A percentile compares a stretch with the other conserved stretches of the same genome.
phyloP scores from a whole-genome alignment of 2,888 invertebrate species.

The Pseudoips prasinana region DNA sequence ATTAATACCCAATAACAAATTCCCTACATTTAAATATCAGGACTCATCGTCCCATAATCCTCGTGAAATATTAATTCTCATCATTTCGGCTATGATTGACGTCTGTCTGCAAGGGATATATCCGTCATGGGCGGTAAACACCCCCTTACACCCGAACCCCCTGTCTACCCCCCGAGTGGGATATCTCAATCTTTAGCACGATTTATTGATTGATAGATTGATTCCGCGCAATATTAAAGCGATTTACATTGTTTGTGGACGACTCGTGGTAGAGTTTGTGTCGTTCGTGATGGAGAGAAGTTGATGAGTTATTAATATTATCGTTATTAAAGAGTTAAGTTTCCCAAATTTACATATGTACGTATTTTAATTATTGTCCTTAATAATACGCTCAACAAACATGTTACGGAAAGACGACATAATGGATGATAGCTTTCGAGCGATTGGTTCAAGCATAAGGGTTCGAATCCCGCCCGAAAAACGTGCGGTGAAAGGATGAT shows the following conservation, averaged over 20 bases:
- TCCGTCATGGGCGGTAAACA: slow-evolving; percentile 74
- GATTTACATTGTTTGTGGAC: slow-evolving; percentile 27
- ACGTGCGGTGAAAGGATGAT: too few relatives aligned
- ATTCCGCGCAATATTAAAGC: slow-evolving; percentile 42
- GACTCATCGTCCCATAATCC: slow-evolving; percentile 39
- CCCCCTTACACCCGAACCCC: slow-evolving; percentile 24
- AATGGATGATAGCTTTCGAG: too few relatives aligned
- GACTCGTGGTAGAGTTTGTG: slow-evolving; percentile 6
- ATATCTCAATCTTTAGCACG: slow-evolving; percentile 79
- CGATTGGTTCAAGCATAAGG: too few relatives aligned
- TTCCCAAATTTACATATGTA: too few relatives aligned
- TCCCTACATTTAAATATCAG: slow-evolving; percentile 43
- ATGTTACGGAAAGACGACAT: too few relatives aligned
- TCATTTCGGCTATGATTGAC: slow-evolving; percentile 65
- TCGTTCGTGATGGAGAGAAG: too few relatives aligned
- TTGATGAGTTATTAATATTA: too few relatives aligned
- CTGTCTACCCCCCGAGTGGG: slow-evolving; percentile 47
- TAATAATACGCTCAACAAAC: too few relatives aligned
- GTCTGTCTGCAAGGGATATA: slow-evolving; percentile 77
- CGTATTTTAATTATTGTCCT: too few relatives aligned
- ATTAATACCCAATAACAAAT: too few relatives aligned
- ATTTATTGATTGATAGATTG: slow-evolving; percentile 80
- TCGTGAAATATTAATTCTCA: slow-evolving; percentile 76
- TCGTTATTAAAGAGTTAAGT: too few relatives aligned
- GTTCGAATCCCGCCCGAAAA: too few relatives aligned